Evolutionary conservation across 2,888 invertebrate species (phyloP), one percentile per base, ranked within the genome.

Genomic region (Pyrgus malvae): DNA sequence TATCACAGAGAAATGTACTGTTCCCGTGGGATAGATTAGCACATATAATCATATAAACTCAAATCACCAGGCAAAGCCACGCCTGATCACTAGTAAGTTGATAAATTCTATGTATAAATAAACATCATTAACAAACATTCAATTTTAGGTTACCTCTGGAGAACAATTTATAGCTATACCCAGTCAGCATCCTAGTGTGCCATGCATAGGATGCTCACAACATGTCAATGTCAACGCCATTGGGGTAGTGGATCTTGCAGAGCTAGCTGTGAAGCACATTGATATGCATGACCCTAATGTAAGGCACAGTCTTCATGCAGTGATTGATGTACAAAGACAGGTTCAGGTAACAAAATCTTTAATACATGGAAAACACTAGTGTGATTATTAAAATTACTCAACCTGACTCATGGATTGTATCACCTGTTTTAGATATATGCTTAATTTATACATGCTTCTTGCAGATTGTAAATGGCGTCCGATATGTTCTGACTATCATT

Each of bases 391-490:
- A n/a, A n/a, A n/a, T n/a, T n/a, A n/a, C n/a, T n/a, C n/a, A n/a
- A n/a, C n/a, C n/a, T n/a, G n/a, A n/a, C n/a, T n/a, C n/a, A n/a
- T n/a, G n/a, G n/a, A n/a, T n/a, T n/a, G n/a, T n/a, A n/a, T n/a
- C n/a, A n/a, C n/a, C n/a, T n/a, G n/a, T n/a, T n/a, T n/a, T n/a
- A n/a, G n/a, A n/a, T n/a, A n/a, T 21, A 19, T 17, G 4, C 27
- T 19, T 27, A 23, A 33, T 33, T 51, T 41, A 2, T n/a, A n/a
- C n/a, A n/a, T n/a, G n/a, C n/a, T n/a, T n/a, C n/a, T 55, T 45
- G 12, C 53, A 65, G 92, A 90, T 93, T 3, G 92, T 92, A 11
- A 90, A 91, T 65, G 93, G 93, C 12, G 83, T 93, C 14, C 88
- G 92, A 60, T 93, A 92, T 66, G 87, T 90, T 46, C 69, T 93